A percentile compares a stretch with the other conserved stretches of the same genome.
phyloP scores from a whole-genome alignment of 2,113 vertebrate species.

The Haplochromis vanheusdeni region DNA sequence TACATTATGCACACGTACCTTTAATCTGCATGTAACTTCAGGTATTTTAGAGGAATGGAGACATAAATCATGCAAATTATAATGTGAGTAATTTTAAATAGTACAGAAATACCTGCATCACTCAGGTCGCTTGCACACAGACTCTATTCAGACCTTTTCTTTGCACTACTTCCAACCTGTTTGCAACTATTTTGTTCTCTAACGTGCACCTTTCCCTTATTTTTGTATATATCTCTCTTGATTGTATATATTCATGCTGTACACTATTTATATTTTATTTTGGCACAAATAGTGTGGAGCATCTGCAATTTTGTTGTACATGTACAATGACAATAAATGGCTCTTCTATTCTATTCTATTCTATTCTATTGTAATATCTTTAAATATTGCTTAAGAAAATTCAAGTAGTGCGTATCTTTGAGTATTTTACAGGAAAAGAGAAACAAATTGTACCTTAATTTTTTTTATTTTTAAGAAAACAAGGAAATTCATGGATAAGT shows the following conservation, averaged over 20 bases:
- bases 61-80: background rate
- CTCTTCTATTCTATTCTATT: background rate
- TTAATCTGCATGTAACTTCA: background rate
- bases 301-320: background rate
- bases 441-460: background rate
- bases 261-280: background rate
- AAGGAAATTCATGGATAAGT: background rate
- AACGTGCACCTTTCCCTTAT: background rate
- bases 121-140: accelerated
- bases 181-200: background rate
- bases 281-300: background rate
- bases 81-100: background rate
- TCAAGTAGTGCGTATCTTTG: background rate
- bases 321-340: background rate
- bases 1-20: background rate
- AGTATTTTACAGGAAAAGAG: background rate
- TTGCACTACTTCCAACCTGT: background rate
- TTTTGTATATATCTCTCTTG: background rate
- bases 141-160: background rate
- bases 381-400: background rate
- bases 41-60: background rate
- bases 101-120: background rate
- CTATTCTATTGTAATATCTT: background rate
- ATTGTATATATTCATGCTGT: background rate
- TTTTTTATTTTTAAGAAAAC: background rate